phyloP scores from a whole-genome alignment of 2,797 vertebrate species.

The Macroramphosus scolopax region DNA sequence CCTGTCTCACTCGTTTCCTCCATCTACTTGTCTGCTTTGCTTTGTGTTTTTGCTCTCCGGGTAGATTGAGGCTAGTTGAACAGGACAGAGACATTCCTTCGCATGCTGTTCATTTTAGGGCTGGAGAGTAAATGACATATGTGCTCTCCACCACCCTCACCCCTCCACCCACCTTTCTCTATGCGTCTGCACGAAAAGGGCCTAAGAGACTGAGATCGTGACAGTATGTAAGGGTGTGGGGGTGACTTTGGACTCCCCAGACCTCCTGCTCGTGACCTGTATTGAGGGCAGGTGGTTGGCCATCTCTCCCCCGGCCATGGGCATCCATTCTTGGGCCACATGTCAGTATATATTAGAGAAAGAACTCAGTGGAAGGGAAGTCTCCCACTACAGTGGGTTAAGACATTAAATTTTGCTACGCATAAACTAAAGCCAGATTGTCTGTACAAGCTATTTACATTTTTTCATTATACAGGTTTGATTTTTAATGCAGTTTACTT shows the following conservation, averaged over 20 bases:
- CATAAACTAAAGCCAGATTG: neutral
- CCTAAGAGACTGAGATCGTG: constrained; percentile 4
- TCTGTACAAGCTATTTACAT: no score
- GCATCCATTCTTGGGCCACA: constrained; percentile 6
- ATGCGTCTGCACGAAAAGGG: constrained; percentile 33
- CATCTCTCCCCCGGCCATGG: constrained; percentile 14
- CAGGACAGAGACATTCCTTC: constrained; percentile 37
- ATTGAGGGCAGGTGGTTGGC: constrained; percentile 48
- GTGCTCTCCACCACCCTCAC: constrained; percentile 19
- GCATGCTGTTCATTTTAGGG: constrained; percentile 33
- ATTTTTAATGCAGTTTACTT: neutral
- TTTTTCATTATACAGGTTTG: neutral
- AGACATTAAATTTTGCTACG: no score
- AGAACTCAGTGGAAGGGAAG: neutral
- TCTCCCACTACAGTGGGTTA: neutral
- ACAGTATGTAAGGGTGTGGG: neutral
- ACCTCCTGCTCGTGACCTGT: constrained; percentile 48
- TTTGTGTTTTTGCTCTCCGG: constrained; percentile 11
- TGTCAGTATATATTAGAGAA: constrained; percentile 15
- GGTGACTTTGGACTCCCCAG: constrained; percentile 16
- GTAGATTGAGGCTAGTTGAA: constrained; percentile 14
- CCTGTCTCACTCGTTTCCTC: constrained; percentile 12
- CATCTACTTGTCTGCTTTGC: constrained; percentile 7
- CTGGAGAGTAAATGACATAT: constrained; percentile 32
- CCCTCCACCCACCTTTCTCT: constrained; percentile 13